A percentile compares a stretch with the other conserved stretches of the same genome.
Evolutionary conservation across 2,113 vertebrate species (phyloP).

Genomic region (Baryphthengus martii): DNA sequence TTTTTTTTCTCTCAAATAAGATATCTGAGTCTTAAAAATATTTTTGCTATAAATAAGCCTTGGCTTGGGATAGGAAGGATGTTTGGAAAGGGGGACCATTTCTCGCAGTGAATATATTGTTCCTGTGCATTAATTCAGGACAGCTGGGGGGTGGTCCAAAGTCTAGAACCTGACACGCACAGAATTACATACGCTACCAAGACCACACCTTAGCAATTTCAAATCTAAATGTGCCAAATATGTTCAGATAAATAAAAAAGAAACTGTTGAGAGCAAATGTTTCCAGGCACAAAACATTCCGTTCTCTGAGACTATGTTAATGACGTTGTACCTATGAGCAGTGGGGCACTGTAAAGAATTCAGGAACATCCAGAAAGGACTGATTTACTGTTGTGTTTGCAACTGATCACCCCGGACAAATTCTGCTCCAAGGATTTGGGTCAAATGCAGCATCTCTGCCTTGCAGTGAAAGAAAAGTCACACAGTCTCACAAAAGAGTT

Average conservation of each 20-base stretch:
- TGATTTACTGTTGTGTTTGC: background rate
- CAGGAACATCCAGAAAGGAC: background rate
- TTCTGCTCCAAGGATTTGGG: background rate
- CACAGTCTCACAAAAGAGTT: background rate
- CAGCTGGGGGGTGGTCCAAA: background rate
- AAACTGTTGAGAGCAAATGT: background rate
- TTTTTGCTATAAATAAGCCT: background rate
- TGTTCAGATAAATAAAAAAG: background rate
- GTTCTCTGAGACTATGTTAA: background rate
- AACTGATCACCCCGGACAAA: accelerated
- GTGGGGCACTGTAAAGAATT: background rate
- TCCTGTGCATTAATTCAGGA: too few relatives aligned
- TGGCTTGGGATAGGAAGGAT: background rate
- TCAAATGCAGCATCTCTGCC: accelerated
- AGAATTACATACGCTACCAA: background rate
- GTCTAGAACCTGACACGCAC: background rate
- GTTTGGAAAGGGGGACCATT: background rate
- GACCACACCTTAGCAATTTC: background rate
- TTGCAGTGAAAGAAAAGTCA: accelerated
- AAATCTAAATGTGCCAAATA: background rate
- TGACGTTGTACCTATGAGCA: background rate
- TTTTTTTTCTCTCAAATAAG: background rate
- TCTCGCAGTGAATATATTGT: background rate
- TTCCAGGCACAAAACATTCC: background rate
- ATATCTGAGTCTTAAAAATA: background rate